Percentiles rank a stretch among this genome's conserved stretches.
These are phyloP conservation scores for Pseudomyrmex sp. DNA, from an alignment of 1,140 invertebrate species.

Conservation along the genomic window DNA sequence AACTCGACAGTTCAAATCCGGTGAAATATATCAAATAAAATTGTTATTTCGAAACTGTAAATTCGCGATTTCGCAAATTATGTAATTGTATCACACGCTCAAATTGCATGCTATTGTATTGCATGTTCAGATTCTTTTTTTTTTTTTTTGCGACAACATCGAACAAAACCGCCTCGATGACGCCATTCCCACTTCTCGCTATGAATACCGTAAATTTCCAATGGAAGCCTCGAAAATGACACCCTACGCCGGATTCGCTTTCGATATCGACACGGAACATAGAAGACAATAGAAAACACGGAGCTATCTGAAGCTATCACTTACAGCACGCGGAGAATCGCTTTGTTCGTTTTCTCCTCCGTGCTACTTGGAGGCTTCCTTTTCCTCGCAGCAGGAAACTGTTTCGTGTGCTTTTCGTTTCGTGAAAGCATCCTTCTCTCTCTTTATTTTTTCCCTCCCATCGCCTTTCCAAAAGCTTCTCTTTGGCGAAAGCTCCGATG, in stretches of 20 bases:
- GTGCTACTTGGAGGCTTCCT: not conserved
- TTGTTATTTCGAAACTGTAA: too few species aligned
- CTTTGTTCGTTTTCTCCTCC: slow-evolving; percentile 15
- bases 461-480: slow-evolving; percentile 5
- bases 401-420: slow-evolving; percentile 14
- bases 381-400: slow-evolving; percentile 6
- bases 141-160: not conserved
- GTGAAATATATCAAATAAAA: too few species aligned
- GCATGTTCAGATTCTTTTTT: too few species aligned
- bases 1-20: not conserved
- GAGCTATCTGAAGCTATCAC: slow-evolving; percentile 23
- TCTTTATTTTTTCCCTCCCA: too few species aligned
- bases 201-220: slow-evolving; percentile 37
- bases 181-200: not conserved
- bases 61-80: too few species aligned
- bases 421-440: not conserved
- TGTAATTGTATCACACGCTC: too few species aligned
- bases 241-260: slow-evolving; percentile 8
- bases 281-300: slow-evolving; percentile 23
- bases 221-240: slow-evolving; percentile 34
- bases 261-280: slow-evolving; percentile 9
- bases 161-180: not conserved
- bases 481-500: not conserved
- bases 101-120: too few species aligned
- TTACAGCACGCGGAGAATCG: not conserved